phyloP scores from a whole-genome alignment of 2,888 invertebrate genomes.

The Aricia artaxerxes region DNA sequence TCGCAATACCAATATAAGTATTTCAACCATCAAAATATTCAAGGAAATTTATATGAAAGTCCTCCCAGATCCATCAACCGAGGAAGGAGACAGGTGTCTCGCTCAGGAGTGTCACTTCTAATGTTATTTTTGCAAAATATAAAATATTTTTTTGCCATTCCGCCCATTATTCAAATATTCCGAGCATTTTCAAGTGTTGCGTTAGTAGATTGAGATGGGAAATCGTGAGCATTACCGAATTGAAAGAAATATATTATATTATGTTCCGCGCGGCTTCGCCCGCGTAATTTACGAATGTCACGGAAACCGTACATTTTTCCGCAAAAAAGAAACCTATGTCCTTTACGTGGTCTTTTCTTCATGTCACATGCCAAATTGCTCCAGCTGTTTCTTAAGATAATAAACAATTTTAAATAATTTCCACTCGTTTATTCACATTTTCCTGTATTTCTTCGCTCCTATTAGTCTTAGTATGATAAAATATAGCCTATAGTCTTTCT shows the following conservation, averaged over 20 bases:
- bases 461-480: no score
- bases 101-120: constrained; percentile 3
- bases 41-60: constrained; percentile 27
- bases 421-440: no score
- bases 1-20: not conserved
- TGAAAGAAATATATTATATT: not conserved
- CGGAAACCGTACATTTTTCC: no score
- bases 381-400: no score
- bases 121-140: constrained; percentile 17
- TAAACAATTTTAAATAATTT: no score
- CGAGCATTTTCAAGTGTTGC: not conserved
- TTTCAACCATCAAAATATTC: constrained; percentile 8
- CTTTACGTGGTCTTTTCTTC: no score
- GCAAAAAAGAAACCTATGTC: no score
- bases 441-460: no score
- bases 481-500: no score
- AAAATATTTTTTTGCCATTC: not conserved
- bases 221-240: not conserved
- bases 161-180: constrained; percentile 14
- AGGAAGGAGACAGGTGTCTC: constrained; percentile 10
- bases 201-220: not conserved
- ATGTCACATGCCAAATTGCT: no score
- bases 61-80: constrained; percentile 12
- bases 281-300: no score
- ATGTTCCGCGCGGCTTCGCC: no score